Percentiles rank a stretch among this genome's conserved stretches.
Conservation (phyloP, 2,888 invertebrate species). For the Rotaria socialis region DNA sequence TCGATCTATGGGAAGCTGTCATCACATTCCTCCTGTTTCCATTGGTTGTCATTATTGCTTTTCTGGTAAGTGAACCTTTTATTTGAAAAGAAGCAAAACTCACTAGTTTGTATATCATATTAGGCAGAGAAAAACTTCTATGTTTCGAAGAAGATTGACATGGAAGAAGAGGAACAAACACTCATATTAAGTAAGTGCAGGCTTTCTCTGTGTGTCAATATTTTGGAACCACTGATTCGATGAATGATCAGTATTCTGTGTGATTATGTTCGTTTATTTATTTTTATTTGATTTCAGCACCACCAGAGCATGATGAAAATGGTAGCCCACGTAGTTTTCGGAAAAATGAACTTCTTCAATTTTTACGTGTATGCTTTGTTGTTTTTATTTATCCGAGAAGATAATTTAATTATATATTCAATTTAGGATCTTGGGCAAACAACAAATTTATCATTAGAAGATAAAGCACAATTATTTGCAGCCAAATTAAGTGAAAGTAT, state of each 20-base stretch:
- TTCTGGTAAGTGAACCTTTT: neutral
- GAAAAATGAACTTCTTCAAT: conserved; percentile 32
- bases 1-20: conserved; percentile 65
- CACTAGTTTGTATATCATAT: conserved; percentile 59
- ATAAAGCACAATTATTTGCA: conserved; percentile 63
- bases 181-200: conserved; percentile 2
- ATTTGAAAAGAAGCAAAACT: neutral
- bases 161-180: conserved; percentile 43
- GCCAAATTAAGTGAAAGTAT: conserved; percentile 62
- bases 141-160: conserved; percentile 13
- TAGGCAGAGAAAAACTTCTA: conserved; percentile 49
- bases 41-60: conserved; percentile 59
- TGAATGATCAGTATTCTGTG: neutral
- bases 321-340: neutral
- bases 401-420: neutral
- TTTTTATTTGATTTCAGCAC: neutral
- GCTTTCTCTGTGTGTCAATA: neutral
- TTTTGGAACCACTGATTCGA: neutral
- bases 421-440: conserved; percentile 14
- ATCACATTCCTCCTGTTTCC: conserved; percentile 65
- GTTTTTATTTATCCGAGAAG: no score
- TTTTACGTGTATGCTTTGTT: conserved; percentile 34
- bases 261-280: no score
- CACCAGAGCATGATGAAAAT: neutral
- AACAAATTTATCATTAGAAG: conserved; percentile 61